These are phyloP conservation scores for Macrostomum cliftonense DNA, from an alignment of 2,888 invertebrate genomes.

Conservation along the genomic window DNA sequence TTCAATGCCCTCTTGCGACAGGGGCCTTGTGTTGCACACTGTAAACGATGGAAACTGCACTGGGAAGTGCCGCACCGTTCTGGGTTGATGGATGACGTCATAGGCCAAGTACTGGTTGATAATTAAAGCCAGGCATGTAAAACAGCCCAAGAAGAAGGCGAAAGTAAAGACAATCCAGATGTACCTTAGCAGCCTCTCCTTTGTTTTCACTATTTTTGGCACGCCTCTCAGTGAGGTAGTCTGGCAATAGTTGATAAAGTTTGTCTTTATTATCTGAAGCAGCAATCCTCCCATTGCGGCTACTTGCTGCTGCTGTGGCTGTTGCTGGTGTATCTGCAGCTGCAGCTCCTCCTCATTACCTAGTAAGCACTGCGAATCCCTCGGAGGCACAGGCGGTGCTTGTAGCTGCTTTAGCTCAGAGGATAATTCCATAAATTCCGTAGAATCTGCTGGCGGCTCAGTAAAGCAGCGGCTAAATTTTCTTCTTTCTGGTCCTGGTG, in stretches of 20 bases:
- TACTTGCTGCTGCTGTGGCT: no score
- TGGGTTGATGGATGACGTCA: constrained; percentile 8
- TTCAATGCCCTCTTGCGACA: not conserved
- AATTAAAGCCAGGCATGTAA: constrained; percentile 8
- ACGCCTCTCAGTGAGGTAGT: constrained; percentile 16
- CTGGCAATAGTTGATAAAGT: constrained; percentile 12
- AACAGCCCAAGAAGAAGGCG: constrained; percentile 9
- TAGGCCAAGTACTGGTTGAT: constrained; percentile 2
- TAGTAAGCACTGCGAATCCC: no score
- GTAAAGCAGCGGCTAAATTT: no score
- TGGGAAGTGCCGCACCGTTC: constrained; percentile 1
- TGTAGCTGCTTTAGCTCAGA: no score
- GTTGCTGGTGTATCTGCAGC: no score
- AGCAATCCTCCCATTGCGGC: no score
- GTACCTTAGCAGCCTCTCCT: constrained; percentile 2
- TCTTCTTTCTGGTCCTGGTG: no score
- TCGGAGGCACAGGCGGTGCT: no score
- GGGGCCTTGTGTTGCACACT: constrained; percentile 7
- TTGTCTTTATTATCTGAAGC: not conserved
- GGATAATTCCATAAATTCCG: no score
- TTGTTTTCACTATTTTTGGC: constrained; percentile 9
- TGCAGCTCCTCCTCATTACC: no score
- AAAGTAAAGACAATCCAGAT: constrained; percentile 7
- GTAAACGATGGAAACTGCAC: constrained; percentile 8
- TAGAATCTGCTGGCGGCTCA: no score